Percentiles rank a stretch among this genome's conserved stretches.
These are phyloP conservation scores for Falco concolor DNA, from an alignment of 2,797 vertebrate genomes.

Conservation along the genomic window DNA sequence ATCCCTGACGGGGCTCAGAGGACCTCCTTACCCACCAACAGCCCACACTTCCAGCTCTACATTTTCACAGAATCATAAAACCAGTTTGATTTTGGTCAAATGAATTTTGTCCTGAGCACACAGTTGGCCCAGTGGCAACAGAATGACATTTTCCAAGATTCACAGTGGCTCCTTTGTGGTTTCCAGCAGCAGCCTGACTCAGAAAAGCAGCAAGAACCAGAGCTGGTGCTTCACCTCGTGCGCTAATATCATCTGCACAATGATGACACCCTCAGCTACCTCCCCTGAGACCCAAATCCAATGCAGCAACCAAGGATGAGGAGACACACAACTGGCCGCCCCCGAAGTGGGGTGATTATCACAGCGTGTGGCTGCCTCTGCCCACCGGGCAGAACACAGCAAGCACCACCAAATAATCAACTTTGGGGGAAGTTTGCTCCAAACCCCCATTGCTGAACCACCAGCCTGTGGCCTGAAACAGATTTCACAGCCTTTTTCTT, in stretches of 20 bases:
- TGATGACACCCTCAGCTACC: fast-evolving
- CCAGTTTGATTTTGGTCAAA: background rate
- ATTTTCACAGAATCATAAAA: background rate
- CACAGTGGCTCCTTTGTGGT: background rate
- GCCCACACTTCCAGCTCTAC: fast-evolving
- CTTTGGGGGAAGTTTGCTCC: background rate
- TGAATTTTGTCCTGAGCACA: background rate
- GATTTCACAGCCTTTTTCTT: background rate
- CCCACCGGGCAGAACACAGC: background rate
- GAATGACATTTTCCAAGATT: background rate
- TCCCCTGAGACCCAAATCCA: background rate
- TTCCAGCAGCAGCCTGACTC: background rate
- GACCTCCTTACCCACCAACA: background rate
- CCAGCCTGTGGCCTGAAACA: background rate
- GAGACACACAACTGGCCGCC: background rate
- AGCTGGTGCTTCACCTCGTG: background rate
- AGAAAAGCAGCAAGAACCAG: background rate
- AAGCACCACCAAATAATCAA: fast-evolving
- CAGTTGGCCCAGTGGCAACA: fast-evolving
- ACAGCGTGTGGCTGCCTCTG: background rate
- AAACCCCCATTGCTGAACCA: background rate
- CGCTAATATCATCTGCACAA: background rate
- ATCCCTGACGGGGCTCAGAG: background rate
- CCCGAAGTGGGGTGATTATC: background rate
- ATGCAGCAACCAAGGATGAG: fast-evolving